Evolutionary conservation across 2,888 invertebrate genomes (phyloP).

Genomic region (Epistrophe grossulariae): DNA sequence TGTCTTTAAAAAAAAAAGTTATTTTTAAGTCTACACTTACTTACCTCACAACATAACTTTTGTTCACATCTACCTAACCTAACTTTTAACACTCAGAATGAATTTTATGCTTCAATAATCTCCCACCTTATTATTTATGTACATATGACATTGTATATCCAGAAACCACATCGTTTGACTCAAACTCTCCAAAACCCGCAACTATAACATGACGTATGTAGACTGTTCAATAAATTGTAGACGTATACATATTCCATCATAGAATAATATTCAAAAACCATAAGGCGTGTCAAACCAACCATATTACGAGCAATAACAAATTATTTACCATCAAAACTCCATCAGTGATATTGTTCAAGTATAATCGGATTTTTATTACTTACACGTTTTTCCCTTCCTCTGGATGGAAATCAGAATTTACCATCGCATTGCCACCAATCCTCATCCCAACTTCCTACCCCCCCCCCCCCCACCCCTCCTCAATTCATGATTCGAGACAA

Average conservation of each 20-base stretch:
- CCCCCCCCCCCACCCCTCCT: too few relatives aligned
- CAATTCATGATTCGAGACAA: background rate
- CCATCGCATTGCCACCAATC: background rate
- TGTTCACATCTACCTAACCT: background rate
- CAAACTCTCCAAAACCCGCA: background rate
- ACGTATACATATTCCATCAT: slow-evolving; percentile 12
- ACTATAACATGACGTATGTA: background rate
- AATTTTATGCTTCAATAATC: slow-evolving; percentile 1
- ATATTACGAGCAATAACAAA: slow-evolving; percentile 61
- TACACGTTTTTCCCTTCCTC: slow-evolving; percentile 28
- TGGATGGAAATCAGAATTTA: background rate
- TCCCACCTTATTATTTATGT: too few relatives aligned
- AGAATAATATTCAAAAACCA: slow-evolving; percentile 33
- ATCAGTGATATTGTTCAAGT: slow-evolving; percentile 57
- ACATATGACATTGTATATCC: too few relatives aligned
- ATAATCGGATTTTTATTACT: slow-evolving; percentile 71
- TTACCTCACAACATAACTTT: background rate
- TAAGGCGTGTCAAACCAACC: slow-evolving; percentile 62
- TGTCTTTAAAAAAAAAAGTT: too few relatives aligned
- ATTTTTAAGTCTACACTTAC: too few relatives aligned
- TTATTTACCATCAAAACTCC: slow-evolving; percentile 71
- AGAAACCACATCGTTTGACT: slow-evolving; percentile 24
- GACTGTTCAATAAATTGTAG: slow-evolving; percentile 14
- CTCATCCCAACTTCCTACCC: too few relatives aligned
- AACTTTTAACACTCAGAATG: background rate